A percentile compares a stretch with the other conserved stretches of the same genome.
phyloP scores from a whole-genome alignment of 2,888 invertebrate species.

The Venusia cambrica region DNA sequence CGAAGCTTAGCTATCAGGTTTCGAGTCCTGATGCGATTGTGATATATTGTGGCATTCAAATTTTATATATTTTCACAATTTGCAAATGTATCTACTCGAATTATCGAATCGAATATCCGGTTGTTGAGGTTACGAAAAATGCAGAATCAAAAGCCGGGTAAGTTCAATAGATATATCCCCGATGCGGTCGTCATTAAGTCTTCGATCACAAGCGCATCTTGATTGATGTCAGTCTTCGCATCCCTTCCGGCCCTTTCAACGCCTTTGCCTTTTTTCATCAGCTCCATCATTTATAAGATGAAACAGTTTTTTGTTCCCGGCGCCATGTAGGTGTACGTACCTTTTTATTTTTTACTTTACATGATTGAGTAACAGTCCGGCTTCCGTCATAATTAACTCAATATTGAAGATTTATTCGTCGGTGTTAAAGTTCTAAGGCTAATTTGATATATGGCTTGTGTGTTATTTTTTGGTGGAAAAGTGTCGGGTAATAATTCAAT shows the following conservation, averaged over 20 bases:
- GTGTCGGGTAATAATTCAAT: too few species aligned
- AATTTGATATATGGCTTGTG: slow-evolving; percentile 27
- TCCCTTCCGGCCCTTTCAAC: slow-evolving; percentile 56
- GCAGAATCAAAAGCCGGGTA: too few species aligned
- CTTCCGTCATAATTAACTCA: slow-evolving; percentile 55
- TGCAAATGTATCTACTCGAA: too few species aligned
- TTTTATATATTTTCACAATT: too few species aligned
- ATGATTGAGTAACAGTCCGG: slow-evolving; percentile 56
- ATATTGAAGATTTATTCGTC: slow-evolving; percentile 37
- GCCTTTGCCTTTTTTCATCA: slow-evolving; percentile 47
- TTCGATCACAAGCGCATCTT: slow-evolving; percentile 30
- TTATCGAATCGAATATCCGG: too few species aligned
- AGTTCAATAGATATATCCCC: not conserved
- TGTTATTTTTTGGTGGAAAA: too few species aligned
- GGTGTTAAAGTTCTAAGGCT: slow-evolving; percentile 27
- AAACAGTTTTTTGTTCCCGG: slow-evolving; percentile 60
- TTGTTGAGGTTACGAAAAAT: too few species aligned
- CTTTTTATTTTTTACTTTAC: slow-evolving; percentile 36
- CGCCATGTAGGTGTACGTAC: slow-evolving; percentile 50
- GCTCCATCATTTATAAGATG: slow-evolving; percentile 62
- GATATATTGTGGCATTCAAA: too few species aligned
- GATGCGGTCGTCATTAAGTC: slow-evolving; percentile 12
- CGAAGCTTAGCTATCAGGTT: too few species aligned
- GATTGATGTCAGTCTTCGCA: slow-evolving; percentile 48
- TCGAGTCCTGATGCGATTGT: too few species aligned